These are phyloP conservation scores for Myripristis jacobus DNA, from an alignment of 2,797 vertebrate species.

Conservation along the genomic window DNA sequence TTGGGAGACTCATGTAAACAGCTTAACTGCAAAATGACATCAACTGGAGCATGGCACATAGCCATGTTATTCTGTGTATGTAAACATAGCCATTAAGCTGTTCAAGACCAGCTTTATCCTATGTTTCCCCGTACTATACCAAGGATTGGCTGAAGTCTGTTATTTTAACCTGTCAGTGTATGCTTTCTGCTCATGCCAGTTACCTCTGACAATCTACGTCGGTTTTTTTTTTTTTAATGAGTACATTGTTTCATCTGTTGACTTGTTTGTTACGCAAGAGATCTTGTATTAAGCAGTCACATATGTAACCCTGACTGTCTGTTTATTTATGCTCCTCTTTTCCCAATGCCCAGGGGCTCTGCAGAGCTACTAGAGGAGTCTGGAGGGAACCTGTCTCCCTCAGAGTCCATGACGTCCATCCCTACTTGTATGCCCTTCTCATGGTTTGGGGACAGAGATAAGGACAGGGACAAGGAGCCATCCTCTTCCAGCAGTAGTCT, in stretches of 20 bases:
- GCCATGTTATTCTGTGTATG: background rate
- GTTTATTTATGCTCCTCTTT: background rate
- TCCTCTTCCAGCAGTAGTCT: constrained; percentile 88
- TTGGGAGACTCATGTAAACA: background rate
- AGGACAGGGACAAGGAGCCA: constrained; percentile 87
- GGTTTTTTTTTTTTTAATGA: too few species aligned
- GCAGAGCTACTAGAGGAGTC: constrained; percentile 90
- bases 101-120: background rate
- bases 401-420: constrained; percentile 91
- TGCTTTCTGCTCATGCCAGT: background rate
- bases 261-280: background rate
- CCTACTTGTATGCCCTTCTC: constrained; percentile 97
- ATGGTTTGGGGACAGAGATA: constrained; percentile 93
- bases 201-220: background rate
- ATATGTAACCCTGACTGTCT: background rate
- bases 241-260: too few species aligned
- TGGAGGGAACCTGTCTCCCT: constrained; percentile 89
- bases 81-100: background rate
- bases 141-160: background rate
- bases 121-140: background rate
- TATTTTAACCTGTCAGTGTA: background rate
- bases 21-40: background rate
- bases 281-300: background rate
- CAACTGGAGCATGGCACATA: background rate
- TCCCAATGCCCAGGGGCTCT: constrained; percentile 84